Conservation (phyloP, 2,888 invertebrate species). For the Phortica okadai region DNA sequence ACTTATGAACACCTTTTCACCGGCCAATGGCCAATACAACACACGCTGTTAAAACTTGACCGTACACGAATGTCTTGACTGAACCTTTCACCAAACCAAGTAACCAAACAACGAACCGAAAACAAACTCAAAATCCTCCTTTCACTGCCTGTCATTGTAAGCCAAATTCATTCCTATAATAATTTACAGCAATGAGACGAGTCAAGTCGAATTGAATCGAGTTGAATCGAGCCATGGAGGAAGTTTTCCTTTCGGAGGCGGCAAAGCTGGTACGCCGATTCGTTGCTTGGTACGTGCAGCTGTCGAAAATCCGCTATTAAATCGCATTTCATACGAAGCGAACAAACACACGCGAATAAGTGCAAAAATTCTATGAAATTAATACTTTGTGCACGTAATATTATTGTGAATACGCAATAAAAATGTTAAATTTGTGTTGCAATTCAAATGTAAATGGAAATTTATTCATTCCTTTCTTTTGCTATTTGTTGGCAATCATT, state of each 20-base stretch:
- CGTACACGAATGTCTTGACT: background rate
- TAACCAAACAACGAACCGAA: background rate
- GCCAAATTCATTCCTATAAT: background rate
- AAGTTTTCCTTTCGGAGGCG: background rate
- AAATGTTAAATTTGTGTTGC: background rate
- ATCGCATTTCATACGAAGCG: background rate
- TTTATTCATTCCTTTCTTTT: background rate
- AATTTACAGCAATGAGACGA: background rate
- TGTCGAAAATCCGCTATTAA: background rate
- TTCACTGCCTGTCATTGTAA: slow-evolving; percentile 9
- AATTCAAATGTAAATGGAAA: background rate
- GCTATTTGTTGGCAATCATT: background rate
- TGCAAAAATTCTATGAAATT: background rate
- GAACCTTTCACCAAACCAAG: background rate
- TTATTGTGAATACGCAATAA: slow-evolving; percentile 1
- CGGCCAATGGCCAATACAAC: too few species aligned
- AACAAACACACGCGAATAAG: background rate
- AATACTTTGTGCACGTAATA: slow-evolving; percentile 10
- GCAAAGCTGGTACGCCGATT: background rate
- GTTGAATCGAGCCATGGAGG: background rate
- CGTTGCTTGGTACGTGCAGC: background rate
- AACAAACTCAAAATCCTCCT: slow-evolving; percentile 4
- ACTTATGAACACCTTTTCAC: too few species aligned
- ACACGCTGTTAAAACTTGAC: background rate
- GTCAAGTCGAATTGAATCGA: background rate